Percentiles rank a stretch among this genome's conserved stretches.
Conservation (phyloP, 2,797 vertebrate genomes). For the Hydrolagus colliei region DNA sequence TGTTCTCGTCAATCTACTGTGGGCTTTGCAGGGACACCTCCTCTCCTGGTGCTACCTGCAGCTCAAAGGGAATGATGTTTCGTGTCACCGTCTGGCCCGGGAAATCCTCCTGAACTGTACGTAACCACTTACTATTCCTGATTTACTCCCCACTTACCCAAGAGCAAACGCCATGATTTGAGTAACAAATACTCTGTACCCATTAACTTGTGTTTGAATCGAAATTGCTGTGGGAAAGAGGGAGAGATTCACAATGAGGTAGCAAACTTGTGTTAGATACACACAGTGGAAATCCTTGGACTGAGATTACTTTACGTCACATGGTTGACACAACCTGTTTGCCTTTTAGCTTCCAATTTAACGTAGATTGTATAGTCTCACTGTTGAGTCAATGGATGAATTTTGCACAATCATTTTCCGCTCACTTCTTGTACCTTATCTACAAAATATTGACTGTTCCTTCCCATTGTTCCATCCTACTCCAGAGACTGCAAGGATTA, state of each 20-base stretch:
- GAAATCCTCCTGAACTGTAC: slow-evolving; percentile 82
- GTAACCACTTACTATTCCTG: slow-evolving; percentile 39
- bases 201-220: neutral
- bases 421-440: neutral
- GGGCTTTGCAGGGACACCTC: slow-evolving; percentile 90
- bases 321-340: neutral
- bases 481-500: too few relatives aligned
- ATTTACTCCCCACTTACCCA: slow-evolving; percentile 26
- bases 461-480: too few relatives aligned
- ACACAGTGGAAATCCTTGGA: neutral
- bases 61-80: slow-evolving; percentile 64
- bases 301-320: too few relatives aligned
- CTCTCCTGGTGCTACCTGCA: slow-evolving; percentile 94
- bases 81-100: slow-evolving; percentile 62
- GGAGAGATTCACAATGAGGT: neutral
- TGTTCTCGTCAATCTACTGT: slow-evolving; percentile 82
- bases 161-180: neutral
- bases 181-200: too few relatives aligned
- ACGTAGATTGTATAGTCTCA: neutral
- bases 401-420: neutral
- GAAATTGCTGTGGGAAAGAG: neutral
- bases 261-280: neutral
- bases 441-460: too few relatives aligned
- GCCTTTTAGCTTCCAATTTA: neutral
- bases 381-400: neutral